These are phyloP conservation scores for Otolemur crassicaudatus DNA, from an alignment of 2,797 vertebrate genomes.

Conservation along the genomic window DNA sequence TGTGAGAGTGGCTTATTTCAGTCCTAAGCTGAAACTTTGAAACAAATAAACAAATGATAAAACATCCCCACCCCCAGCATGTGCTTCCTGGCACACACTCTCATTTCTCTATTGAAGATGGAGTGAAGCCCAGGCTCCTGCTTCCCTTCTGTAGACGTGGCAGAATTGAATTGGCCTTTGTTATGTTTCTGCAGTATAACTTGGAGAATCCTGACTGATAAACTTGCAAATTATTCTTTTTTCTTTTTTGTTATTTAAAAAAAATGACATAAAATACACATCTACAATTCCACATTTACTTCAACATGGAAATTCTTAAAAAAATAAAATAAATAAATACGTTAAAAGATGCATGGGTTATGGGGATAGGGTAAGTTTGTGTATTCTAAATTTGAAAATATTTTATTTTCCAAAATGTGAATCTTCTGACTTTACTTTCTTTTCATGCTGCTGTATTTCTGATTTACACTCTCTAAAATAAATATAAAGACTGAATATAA, in stretches of 20 bases:
- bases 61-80: too few relatives aligned
- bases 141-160: not conserved
- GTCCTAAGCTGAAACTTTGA: not conserved
- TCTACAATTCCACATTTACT: too few relatives aligned
- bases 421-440: not conserved
- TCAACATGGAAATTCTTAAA: not conserved
- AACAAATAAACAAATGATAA: not conserved
- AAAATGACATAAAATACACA: too few relatives aligned
- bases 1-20: not conserved
- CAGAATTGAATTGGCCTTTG: not conserved
- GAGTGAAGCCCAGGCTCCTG: fast-evolving
- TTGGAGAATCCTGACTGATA: not conserved
- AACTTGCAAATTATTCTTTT: not conserved
- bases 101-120: not conserved
- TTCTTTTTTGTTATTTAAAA: too few relatives aligned
- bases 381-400: not conserved
- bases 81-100: not conserved
- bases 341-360: not conserved
- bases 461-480: not conserved
- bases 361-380: not conserved
- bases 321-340: not conserved
- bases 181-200: not conserved
- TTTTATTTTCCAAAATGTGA: not conserved
- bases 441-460: not conserved
- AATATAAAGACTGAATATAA: not conserved